Evolutionary conservation across 2,113 vertebrate species (phyloP).

Genomic region (Alces alces): DNA sequence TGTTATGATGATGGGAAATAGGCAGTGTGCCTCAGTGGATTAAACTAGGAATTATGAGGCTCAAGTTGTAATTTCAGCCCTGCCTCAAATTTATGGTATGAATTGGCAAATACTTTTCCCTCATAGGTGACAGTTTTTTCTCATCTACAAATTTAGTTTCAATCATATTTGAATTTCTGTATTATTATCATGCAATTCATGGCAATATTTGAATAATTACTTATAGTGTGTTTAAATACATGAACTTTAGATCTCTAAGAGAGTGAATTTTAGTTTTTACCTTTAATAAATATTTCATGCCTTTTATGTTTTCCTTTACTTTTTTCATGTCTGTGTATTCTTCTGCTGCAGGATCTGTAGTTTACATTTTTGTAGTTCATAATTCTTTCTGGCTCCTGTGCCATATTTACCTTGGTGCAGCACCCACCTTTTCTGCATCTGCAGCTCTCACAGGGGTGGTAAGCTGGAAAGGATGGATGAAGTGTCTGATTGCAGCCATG

Average conservation of each 20-base stretch:
- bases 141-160: neutral
- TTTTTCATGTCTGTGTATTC: neutral
- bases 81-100: neutral
- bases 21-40: neutral
- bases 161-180: neutral
- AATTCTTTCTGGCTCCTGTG: neutral
- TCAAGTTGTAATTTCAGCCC: neutral
- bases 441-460: neutral
- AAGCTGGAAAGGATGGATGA: neutral
- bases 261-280: neutral
- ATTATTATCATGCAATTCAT: neutral
- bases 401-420: neutral
- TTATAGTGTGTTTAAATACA: neutral
- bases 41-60: neutral
- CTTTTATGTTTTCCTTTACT: neutral
- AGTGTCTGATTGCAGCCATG: neutral
- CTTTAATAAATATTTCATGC: neutral
- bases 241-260: neutral
- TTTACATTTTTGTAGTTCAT: neutral
- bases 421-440: neutral
- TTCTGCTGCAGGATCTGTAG: neutral
- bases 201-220: neutral
- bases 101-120: neutral
- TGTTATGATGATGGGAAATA: neutral
- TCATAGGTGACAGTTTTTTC: neutral